These are phyloP conservation scores for Taenioides sp. DNA, from an alignment of 2,797 vertebrate species.

Conservation along the genomic window DNA sequence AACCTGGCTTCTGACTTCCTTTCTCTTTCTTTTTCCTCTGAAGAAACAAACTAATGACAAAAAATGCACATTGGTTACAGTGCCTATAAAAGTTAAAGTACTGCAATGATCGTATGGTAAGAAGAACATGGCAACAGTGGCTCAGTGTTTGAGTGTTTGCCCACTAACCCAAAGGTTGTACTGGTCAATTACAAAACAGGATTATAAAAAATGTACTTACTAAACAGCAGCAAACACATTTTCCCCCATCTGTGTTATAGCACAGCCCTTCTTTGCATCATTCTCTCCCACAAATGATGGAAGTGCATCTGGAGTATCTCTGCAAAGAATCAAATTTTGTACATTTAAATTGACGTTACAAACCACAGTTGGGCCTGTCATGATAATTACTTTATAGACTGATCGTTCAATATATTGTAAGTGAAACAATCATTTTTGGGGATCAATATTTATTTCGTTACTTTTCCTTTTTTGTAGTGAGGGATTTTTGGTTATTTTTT, in stretches of 20 bases:
- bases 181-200: neutral
- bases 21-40: constrained; percentile 83
- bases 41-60: constrained; percentile 81
- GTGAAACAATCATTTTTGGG: no score
- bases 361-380: no score
- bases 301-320: constrained; percentile 88
- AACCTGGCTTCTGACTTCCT: constrained; percentile 75
- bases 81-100: neutral
- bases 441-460: no score
- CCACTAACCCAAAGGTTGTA: neutral
- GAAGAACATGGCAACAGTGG: neutral
- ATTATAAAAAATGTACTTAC: constrained; percentile 75
- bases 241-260: constrained; percentile 87
- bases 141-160: neutral
- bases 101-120: neutral
- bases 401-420: no score
- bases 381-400: no score
- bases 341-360: neutral
- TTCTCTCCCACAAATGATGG: constrained; percentile 91
- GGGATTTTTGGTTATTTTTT: no score
- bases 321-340: constrained; percentile 43
- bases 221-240: constrained; percentile 92
- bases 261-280: constrained; percentile 87
- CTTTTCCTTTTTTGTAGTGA: no score
- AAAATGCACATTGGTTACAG: neutral